Conservation (phyloP, 2,888 invertebrate species). For the Melinopterus prodromus region DNA sequence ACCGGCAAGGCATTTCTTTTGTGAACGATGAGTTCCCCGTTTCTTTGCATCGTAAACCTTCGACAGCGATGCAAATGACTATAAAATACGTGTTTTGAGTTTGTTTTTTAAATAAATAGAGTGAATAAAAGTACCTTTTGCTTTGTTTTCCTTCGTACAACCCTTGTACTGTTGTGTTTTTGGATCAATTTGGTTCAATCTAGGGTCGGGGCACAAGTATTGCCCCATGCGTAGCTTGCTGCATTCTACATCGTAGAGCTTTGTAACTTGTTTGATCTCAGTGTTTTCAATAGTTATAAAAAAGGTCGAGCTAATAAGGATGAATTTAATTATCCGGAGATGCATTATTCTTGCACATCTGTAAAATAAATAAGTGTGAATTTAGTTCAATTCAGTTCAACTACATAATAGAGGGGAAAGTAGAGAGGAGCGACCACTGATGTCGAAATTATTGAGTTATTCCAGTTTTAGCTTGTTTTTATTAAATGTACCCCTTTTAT, state of each 20-base stretch:
- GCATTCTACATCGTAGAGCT: constrained; percentile 66
- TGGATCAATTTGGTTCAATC: constrained; percentile 79
- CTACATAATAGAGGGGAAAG: background rate
- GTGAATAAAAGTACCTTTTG: constrained; percentile 68
- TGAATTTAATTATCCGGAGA: background rate
- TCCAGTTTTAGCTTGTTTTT: too few species aligned
- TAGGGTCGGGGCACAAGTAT: constrained; percentile 83
- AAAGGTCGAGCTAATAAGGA: background rate
- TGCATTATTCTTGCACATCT: background rate
- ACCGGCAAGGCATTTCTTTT: constrained; percentile 87
- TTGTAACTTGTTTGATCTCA: background rate
- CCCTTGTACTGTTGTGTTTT: constrained; percentile 88
- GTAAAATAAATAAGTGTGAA: background rate
- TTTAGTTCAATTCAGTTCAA: background rate
- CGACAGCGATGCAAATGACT: constrained; percentile 86
- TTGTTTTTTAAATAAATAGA: constrained; percentile 19
- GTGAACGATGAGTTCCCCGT: constrained; percentile 82
- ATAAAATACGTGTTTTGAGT: constrained; percentile 47
- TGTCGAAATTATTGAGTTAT: too few species aligned
- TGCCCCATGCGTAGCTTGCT: constrained; percentile 79
- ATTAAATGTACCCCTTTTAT: too few species aligned
- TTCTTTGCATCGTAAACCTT: constrained; percentile 82
- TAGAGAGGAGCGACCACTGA: too few species aligned
- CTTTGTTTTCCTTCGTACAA: constrained; percentile 81
- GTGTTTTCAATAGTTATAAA: background rate